These are phyloP conservation scores for Centrocercus urophasianus DNA, from an alignment of 2,113 vertebrate genomes.

Conservation along the genomic window DNA sequence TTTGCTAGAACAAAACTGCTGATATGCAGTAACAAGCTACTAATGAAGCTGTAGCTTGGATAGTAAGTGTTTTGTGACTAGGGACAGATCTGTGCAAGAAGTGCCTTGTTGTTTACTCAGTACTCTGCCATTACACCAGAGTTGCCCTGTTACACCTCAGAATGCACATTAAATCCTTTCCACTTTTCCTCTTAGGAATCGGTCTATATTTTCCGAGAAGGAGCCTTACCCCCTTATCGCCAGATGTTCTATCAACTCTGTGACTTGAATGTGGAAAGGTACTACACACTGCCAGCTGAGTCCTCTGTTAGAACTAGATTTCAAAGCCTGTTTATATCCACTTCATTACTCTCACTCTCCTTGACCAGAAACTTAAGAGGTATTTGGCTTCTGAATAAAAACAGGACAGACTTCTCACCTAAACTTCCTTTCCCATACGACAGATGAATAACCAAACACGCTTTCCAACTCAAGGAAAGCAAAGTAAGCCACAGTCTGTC, in stretches of 20 bases:
- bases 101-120: background rate
- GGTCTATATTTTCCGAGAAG: conserved; percentile 89
- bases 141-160: background rate
- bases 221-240: conserved; percentile 91
- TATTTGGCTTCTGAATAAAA: background rate
- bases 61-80: background rate
- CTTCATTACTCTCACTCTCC: background rate
- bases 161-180: background rate
- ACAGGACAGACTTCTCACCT: background rate
- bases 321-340: background rate
- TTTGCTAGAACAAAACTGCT: background rate
- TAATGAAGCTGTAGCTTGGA: background rate
- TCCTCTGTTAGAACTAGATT: background rate
- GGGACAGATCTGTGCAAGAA: background rate
- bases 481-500: background rate
- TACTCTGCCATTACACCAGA: background rate
- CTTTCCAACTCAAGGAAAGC: background rate
- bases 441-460: background rate
- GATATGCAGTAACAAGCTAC: background rate
- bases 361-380: background rate
- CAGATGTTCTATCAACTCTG: conserved; percentile 99
- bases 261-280: conserved; percentile 92
- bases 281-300: background rate
- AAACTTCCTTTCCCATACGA: background rate
- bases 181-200: conserved; percentile 82